phyloP scores from a whole-genome alignment of 2,797 vertebrate species.

The Rhabdomys pumilio region DNA sequence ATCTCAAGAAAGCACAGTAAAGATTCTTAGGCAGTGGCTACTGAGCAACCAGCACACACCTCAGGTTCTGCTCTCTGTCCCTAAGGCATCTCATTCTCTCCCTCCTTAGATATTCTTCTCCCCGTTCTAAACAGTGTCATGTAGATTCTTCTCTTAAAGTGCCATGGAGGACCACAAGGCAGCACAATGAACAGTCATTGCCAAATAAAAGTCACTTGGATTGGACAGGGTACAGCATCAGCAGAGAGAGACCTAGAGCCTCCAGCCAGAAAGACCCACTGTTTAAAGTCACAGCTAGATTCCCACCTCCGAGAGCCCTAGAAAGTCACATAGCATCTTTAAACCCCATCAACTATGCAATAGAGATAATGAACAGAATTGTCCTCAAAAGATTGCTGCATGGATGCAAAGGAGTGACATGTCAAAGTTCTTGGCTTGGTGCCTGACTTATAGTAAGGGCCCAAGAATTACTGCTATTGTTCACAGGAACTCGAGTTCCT shows the following conservation, averaged over 20 bases:
- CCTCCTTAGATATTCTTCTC: not conserved
- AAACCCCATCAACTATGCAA: not conserved
- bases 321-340: not conserved
- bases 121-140: not conserved
- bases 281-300: not conserved
- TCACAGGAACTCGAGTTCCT: not conserved
- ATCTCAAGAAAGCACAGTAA: not conserved
- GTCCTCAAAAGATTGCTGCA: not conserved
- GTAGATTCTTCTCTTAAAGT: not conserved
- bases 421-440: not conserved
- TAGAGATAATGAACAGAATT: not conserved
- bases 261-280: not conserved
- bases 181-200: rapidly evolving
- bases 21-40: not conserved
- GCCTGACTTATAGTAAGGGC: not conserved
- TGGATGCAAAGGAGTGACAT: not conserved
- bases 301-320: not conserved
- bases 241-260: not conserved
- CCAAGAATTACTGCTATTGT: not conserved
- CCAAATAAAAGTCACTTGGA: not conserved
- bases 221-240: not conserved
- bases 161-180: not conserved
- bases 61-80: not conserved
- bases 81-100: not conserved
- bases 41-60: not conserved